Percentiles rank a stretch among this genome's conserved stretches.
Evolutionary conservation across 2,113 vertebrate genomes (phyloP).

Genomic region (Scomber scombrus): DNA sequence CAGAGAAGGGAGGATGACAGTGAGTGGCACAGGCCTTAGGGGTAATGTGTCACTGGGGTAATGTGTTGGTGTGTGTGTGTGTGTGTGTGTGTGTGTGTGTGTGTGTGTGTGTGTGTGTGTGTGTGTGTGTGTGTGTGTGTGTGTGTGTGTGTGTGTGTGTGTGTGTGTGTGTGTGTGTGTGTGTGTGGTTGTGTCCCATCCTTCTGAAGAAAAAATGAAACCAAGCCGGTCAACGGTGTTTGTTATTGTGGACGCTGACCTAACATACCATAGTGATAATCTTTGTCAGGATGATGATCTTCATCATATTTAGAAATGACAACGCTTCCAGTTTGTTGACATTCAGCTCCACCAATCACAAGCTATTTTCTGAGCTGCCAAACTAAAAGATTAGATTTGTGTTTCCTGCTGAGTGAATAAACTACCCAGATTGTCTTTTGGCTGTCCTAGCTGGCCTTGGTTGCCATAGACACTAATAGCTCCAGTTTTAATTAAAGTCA

Average conservation of each 20-base stretch:
- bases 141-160: conserved; percentile 19
- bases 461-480: conserved; percentile 45
- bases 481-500: conserved; percentile 47
- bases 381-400: conserved; percentile 64
- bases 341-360: conserved; percentile 24
- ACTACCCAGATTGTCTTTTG: conserved; percentile 58
- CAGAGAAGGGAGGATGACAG: conserved; percentile 46
- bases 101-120: conserved; percentile 16
- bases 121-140: conserved; percentile 19
- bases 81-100: conserved; percentile 13
- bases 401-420: conserved; percentile 52
- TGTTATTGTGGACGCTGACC: conserved; percentile 22
- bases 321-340: conserved; percentile 21
- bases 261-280: conserved; percentile 19
- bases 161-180: conserved; percentile 13
- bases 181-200: conserved; percentile 15
- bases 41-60: too few relatives aligned
- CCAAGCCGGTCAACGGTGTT: conserved; percentile 17
- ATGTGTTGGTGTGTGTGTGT: conserved; percentile 24
- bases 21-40: conserved; percentile 43
- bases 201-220: conserved; percentile 1
- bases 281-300: conserved; percentile 46
- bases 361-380: conserved; percentile 46
- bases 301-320: conserved; percentile 39
- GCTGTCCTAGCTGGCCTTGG: conserved; percentile 57